Evolutionary conservation across 2,113 vertebrate genomes (phyloP), one percentile per base, ranked within the genome.

Genomic region (Ictalurus furcatus): DNA sequence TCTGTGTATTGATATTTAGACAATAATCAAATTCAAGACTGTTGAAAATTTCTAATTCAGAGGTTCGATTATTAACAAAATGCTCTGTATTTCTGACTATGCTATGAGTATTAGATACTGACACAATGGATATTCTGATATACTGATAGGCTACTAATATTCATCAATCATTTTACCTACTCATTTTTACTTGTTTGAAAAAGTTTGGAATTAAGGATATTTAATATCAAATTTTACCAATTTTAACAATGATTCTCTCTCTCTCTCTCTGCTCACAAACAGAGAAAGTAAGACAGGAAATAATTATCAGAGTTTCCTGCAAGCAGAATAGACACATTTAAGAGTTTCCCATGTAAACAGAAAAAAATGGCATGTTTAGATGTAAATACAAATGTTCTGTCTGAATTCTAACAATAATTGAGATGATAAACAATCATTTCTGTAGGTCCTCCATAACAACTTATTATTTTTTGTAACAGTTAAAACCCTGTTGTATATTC

Each of bases 211-310:
- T 13, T 25, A 78, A 78, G 23, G 40, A 52, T 79, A 79, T 79
- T n/a, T 52, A 79, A n/a, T 71, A 11, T 30, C 21, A 40, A 23
- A 19, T 23, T 52, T 52, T 11, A 52, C 48, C 48, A 52, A 34
- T 76, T 85, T 59, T 16, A 19, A 40, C 58, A 67, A 25, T 84
- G 25, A 25, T 28, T 84, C 40, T 87, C 58, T 84, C 87, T 83
- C 56, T 28, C 84, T 79, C 13, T 78, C 23, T 83, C 58, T 76
- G 25, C 16, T 61, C 19, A 40, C n/a, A 12, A 34, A 37, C 54
- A 59, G 30, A 28, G 61, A 61, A 69, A 44, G 23, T 82, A 80
- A 48, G 56, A 65, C 76, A 88, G 79, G 87, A 90, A 90, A 82
- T 71, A 58, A 88, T 88, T 78, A 6, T 54, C 16, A 67, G 83